Percentiles rank a stretch among this genome's conserved stretches.
These are phyloP conservation scores for Scaptomyza polygonia DNA, from an alignment of 2,888 invertebrate genomes.

Conservation along the genomic window DNA sequence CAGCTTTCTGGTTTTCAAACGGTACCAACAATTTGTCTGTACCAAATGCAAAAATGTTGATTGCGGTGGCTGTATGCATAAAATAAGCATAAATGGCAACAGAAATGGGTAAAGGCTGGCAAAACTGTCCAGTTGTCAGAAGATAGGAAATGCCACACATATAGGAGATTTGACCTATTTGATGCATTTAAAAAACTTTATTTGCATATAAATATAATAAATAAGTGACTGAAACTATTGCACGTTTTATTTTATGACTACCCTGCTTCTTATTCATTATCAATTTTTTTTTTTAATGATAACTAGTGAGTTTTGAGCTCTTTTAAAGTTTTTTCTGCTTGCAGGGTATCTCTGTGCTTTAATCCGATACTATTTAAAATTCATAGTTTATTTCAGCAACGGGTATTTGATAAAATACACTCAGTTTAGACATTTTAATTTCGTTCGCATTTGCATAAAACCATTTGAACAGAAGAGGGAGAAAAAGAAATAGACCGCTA, in stretches of 20 bases:
- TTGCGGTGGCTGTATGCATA: conserved; percentile 24
- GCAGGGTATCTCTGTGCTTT: background rate
- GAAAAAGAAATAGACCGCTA: conserved; percentile 47
- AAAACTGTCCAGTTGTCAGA: background rate
- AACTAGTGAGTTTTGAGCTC: too few relatives aligned
- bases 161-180: background rate
- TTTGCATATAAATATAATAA: background rate
- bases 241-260: too few relatives aligned
- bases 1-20: background rate
- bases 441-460: conserved; percentile 11
- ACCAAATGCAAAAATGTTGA: conserved; percentile 27
- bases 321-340: background rate
- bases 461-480: conserved; percentile 12
- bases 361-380: background rate
- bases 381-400: background rate
- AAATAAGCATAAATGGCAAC: conserved; percentile 10
- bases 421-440: conserved; percentile 10
- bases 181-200: background rate
- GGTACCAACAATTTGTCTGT: conserved; percentile 1
- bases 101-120: background rate
- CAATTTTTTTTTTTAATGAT: too few relatives aligned
- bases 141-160: background rate
- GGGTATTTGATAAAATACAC: background rate
- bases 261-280: too few relatives aligned
- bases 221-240: background rate